Conservation (phyloP, 2,113 vertebrate species). For the Caloenas nicobarica region DNA sequence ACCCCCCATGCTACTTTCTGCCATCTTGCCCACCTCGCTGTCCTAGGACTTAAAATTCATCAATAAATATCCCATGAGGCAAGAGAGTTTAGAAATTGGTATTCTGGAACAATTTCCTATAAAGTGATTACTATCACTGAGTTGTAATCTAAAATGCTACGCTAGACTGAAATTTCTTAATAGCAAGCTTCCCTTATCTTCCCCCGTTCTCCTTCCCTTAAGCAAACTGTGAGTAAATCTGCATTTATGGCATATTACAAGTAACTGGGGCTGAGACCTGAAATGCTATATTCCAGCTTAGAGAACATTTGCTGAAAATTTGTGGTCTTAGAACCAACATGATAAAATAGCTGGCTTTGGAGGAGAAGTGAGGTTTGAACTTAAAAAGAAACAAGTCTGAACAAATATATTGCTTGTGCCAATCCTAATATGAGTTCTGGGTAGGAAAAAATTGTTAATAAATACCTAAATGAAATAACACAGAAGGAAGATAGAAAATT, state of each 20-base stretch:
- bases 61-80: background rate
- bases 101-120: conserved; percentile 14
- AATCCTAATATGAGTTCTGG: background rate
- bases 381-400: background rate
- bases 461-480: background rate
- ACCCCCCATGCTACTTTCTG: background rate
- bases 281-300: background rate
- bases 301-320: background rate
- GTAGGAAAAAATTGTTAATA: background rate
- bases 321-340: background rate
- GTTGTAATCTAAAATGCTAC: conserved; percentile 32
- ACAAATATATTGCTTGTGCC: background rate
- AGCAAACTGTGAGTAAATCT: background rate
- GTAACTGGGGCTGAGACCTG: background rate
- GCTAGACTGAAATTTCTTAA: conserved; percentile 34
- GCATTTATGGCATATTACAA: background rate
- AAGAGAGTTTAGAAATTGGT: conserved; percentile 6
- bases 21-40: background rate
- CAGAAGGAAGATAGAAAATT: background rate
- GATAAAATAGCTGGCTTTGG: background rate
- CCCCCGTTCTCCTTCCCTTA: background rate
- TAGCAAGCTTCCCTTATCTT: conserved; percentile 11
- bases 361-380: background rate
- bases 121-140: conserved; percentile 23
- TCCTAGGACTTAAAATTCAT: background rate